phyloP scores from a whole-genome alignment of 2,113 vertebrate genomes.

The Mellivora capensis region DNA sequence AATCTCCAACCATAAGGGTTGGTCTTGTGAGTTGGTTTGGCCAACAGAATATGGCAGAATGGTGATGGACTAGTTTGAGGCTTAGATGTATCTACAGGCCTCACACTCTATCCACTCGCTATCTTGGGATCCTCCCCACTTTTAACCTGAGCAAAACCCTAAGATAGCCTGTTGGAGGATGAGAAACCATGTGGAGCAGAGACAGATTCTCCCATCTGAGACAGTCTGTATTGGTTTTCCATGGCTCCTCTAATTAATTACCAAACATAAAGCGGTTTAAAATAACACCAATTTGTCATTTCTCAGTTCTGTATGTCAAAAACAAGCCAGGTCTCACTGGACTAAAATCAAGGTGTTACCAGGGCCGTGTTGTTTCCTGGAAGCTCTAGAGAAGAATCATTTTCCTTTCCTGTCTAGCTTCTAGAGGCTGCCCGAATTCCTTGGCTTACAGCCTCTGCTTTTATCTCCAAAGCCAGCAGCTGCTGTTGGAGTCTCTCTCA shows the following conservation, averaged over 20 bases:
- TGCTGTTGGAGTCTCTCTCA: neutral
- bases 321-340: neutral
- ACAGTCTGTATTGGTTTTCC: neutral
- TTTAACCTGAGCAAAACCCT: neutral
- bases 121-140: neutral
- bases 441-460: neutral
- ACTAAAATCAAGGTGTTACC: neutral
- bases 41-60: neutral
- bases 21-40: neutral
- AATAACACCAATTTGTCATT: neutral
- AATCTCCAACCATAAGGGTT: neutral
- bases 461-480: neutral
- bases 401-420: neutral
- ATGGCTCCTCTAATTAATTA: neutral
- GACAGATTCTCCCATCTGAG: neutral
- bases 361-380: neutral
- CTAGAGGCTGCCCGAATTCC: neutral
- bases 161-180: neutral
- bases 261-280: neutral
- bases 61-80: neutral
- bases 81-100: neutral
- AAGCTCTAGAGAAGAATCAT: neutral
- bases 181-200: neutral
- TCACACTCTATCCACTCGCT: neutral
- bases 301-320: neutral